Conservation (phyloP, 1,140 invertebrate species). For the Lethocerus indicus region DNA sequence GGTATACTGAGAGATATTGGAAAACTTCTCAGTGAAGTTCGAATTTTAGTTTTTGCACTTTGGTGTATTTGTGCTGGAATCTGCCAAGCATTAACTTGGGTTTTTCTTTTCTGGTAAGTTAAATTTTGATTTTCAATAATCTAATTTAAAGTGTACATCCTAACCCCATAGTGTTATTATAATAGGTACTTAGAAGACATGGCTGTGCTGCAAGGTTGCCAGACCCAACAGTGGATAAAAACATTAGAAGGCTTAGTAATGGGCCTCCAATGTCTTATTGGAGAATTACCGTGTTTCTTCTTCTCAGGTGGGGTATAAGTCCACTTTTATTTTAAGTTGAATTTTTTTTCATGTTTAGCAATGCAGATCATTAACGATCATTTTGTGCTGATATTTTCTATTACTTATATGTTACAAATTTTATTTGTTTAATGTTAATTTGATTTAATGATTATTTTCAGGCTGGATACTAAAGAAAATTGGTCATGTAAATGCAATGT, state of each 20-base stretch:
- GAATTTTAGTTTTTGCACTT: conserved; percentile 47
- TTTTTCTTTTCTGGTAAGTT: conserved; percentile 58
- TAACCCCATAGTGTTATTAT: neutral
- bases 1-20: conserved; percentile 45
- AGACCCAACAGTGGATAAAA: conserved; percentile 40
- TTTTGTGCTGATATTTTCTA: too few relatives aligned
- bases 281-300: conserved; percentile 83
- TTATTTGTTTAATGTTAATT: too few relatives aligned
- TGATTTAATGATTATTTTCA: conserved; percentile 52
- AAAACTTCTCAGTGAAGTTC: conserved; percentile 37
- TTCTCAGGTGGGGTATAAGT: too few relatives aligned
- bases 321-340: too few relatives aligned
- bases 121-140: neutral
- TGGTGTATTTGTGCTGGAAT: conserved; percentile 70
- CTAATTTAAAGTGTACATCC: conserved; percentile 3
- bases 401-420: too few relatives aligned
- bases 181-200: conserved; percentile 50
- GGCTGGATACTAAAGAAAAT: conserved; percentile 62
- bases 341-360: too few relatives aligned
- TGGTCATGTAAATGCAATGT: conserved; percentile 68
- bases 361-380: too few relatives aligned
- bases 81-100: conserved; percentile 73
- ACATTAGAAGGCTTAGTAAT: conserved; percentile 64
- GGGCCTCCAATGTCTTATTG: conserved; percentile 63
- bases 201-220: conserved; percentile 27